Evolutionary conservation across 30 jellyfish, hydroid and myxozoan genomes (phyloP).

Genomic region (Cassiopea xamachana): DNA sequence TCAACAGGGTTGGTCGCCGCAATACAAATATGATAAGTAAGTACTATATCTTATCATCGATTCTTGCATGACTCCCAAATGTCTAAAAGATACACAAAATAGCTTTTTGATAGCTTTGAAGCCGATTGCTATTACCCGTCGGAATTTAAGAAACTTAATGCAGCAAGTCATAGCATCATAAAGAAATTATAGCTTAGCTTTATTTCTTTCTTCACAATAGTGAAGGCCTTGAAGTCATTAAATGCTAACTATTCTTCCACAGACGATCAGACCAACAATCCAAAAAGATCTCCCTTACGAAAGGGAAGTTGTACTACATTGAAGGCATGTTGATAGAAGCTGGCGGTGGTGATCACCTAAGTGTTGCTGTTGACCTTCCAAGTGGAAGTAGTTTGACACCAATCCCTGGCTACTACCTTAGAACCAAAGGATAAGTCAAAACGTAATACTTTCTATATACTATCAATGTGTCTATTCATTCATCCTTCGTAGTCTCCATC

Average conservation of each 20-base stretch:
- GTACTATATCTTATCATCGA: neutral
- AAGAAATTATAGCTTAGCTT: too few species aligned
- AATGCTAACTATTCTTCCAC: neutral
- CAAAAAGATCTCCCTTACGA: conserved; percentile 29
- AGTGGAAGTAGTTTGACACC: conserved; percentile 66
- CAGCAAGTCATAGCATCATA: too few species aligned
- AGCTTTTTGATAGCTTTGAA: too few species aligned
- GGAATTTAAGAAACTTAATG: too few species aligned
- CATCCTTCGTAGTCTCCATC: too few species aligned
- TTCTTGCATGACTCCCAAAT: too few species aligned
- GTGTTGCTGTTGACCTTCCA: conserved; percentile 80
- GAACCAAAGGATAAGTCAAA: neutral
- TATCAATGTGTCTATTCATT: too few species aligned
- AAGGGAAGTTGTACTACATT: conserved; percentile 70
- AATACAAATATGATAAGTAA: conserved; percentile 77
- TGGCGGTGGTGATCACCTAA: conserved; percentile 81
- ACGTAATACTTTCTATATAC: too few species aligned
- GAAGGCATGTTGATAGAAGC: conserved; percentile 65
- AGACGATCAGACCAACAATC: conserved; percentile 77
- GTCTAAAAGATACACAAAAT: too few species aligned
- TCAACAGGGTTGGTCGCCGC: conserved; percentile 36
- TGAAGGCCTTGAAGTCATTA: too few species aligned
- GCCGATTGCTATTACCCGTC: too few species aligned
- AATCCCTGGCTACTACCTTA: conserved; percentile 57
- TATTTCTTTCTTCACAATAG: too few species aligned